These are phyloP conservation scores for Neuroscelio doddi DNA, from an alignment of 2,888 invertebrate genomes.

Conservation along the genomic window DNA sequence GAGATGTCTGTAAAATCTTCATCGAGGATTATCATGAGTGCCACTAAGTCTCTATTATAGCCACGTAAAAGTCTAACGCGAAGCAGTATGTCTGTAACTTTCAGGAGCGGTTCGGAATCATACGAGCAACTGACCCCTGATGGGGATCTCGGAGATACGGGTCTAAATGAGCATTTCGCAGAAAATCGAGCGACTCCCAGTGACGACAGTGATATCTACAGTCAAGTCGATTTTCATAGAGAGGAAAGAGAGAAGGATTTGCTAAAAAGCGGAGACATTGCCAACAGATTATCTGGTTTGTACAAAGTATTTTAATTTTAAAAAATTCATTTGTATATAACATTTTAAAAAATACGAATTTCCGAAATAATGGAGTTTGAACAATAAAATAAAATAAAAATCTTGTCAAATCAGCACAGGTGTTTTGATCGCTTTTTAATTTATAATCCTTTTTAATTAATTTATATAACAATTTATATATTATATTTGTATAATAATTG, in stretches of 20 bases:
- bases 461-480: too few species aligned
- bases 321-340: too few species aligned
- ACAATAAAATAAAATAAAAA: too few species aligned
- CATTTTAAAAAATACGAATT: too few species aligned
- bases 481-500: too few species aligned
- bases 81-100: conserved; percentile 72
- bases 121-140: conserved; percentile 76
- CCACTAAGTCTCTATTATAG: conserved; percentile 6
- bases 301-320: too few species aligned
- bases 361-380: too few species aligned
- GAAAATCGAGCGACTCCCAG: conserved; percentile 73
- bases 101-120: conserved; percentile 74
- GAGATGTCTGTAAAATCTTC: too few species aligned
- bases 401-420: too few species aligned
- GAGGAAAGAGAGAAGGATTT: conserved; percentile 72
- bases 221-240: conserved; percentile 78
- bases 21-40: too few species aligned
- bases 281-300: conserved; percentile 67
- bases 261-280: conserved; percentile 63
- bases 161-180: conserved; percentile 66
- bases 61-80: conserved; percentile 64
- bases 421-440: too few species aligned
- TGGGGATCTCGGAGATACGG: conserved; percentile 68
- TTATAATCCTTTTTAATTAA: too few species aligned
- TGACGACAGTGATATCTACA: conserved; percentile 81